Evolutionary conservation across 2,113 vertebrate species (phyloP).

Genomic region (Coreoperca whiteheadi): DNA sequence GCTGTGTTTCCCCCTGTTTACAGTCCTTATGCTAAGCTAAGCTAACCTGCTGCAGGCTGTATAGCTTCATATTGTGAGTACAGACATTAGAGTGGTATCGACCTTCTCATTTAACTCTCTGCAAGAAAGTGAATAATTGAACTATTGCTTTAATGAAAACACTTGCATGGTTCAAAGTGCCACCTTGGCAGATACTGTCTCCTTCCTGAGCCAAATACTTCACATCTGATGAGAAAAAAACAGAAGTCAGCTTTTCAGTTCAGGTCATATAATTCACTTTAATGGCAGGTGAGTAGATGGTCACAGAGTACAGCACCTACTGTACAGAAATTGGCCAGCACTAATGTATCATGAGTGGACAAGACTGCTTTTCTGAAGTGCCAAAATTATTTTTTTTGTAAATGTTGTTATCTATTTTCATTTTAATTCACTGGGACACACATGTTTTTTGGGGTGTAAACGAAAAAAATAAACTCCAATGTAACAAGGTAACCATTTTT

Average conservation of each 20-base stretch:
- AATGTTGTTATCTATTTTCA: neutral
- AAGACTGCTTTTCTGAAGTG: neutral
- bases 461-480: neutral
- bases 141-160: constrained; percentile 8
- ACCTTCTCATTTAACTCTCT: neutral
- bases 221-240: constrained; percentile 26
- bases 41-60: neutral
- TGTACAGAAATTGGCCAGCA: constrained; percentile 15
- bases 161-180: neutral
- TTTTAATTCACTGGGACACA: neutral
- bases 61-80: too few relatives aligned
- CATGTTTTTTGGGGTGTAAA: constrained; percentile 10
- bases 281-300: constrained; percentile 38
- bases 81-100: neutral
- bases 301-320: constrained; percentile 23
- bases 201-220: constrained; percentile 28
- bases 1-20: neutral
- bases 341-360: constrained; percentile 35
- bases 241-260: constrained; percentile 37
- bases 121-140: neutral
- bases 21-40: neutral
- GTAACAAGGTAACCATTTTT: neutral
- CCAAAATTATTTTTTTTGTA: neutral
- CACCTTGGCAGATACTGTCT: neutral
- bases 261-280: constrained; percentile 31